Evolutionary conservation across 2,888 invertebrate species (phyloP).

Genomic region (Eutolmus rufibarbis): DNA sequence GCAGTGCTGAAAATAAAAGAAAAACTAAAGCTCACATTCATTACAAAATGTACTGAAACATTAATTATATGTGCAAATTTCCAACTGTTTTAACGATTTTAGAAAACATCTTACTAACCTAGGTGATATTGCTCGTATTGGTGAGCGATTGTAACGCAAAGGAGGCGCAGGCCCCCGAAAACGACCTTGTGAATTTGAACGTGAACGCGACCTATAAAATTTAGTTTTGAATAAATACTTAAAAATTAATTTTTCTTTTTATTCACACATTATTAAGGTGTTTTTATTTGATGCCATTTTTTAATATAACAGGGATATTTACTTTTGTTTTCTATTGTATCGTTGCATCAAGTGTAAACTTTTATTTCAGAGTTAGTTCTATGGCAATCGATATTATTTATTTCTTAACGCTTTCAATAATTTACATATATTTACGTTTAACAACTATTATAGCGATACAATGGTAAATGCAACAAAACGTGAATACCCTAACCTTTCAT

Average conservation of each 20-base stretch:
- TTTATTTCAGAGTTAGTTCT: not conserved
- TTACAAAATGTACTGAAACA: not conserved
- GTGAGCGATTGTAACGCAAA: constrained; percentile 41
- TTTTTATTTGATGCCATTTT: not conserved
- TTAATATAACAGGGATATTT: not conserved
- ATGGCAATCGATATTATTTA: too few species aligned
- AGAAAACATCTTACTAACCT: constrained; percentile 43
- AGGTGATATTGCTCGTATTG: constrained; percentile 37
- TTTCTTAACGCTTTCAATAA: too few species aligned
- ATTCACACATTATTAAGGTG: not conserved
- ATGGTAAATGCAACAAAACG: too few species aligned
- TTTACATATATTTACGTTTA: too few species aligned
- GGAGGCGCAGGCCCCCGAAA: constrained; percentile 35
- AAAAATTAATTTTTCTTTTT: not conserved
- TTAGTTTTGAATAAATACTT: not conserved
- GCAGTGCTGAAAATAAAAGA: not conserved
- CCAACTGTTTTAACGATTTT: not conserved
- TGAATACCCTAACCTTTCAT: not conserved
- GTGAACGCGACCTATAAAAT: constrained; percentile 47
- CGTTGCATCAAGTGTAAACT: not conserved
- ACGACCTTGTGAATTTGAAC: constrained; percentile 42
- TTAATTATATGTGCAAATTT: not conserved
- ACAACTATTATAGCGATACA: too few species aligned
- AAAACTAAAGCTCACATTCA: constrained; percentile 17
- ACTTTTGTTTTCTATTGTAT: too few species aligned